phyloP scores from a whole-genome alignment of 2,888 invertebrate genomes.

The Mesoligia furuncula region DNA sequence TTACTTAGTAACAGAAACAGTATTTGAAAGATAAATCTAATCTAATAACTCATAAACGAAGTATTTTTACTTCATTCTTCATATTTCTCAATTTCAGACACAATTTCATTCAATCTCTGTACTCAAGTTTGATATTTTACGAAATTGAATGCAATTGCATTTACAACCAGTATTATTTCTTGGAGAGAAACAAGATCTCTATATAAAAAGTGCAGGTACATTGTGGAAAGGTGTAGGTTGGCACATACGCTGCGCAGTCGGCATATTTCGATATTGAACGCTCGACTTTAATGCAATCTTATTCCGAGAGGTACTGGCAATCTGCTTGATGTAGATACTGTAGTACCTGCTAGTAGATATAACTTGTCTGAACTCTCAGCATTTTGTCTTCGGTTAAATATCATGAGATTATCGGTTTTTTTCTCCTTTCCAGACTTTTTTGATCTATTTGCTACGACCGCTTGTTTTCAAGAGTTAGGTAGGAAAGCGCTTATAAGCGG shows the following conservation, averaged over 20 bases:
- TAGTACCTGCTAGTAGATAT: conserved; percentile 7
- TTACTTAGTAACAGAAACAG: conserved; percentile 2
- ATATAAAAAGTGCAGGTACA: conserved; percentile 52
- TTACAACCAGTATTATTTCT: conserved; percentile 42
- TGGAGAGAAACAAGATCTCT: conserved; percentile 38
- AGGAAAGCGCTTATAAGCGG: conserved; percentile 1
- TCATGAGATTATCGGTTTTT: conserved; percentile 16
- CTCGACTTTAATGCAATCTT: conserved; percentile 80
- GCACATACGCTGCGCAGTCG: conserved; percentile 77
- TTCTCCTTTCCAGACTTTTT: neutral
- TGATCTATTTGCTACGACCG: conserved; percentile 7
- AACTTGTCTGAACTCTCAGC: conserved; percentile 16
- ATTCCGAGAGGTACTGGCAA: conserved; percentile 74
- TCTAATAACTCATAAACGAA: conserved; percentile 18
- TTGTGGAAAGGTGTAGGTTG: conserved; percentile 68
- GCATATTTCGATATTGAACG: conserved; percentile 83
- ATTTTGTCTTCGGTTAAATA: conserved; percentile 26
- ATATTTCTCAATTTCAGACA: conserved; percentile 29
- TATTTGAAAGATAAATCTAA: conserved; percentile 16
- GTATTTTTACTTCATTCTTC: conserved; percentile 13
- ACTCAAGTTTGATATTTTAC: conserved; percentile 50
- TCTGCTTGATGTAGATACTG: conserved; percentile 69
- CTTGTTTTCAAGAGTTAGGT: conserved; percentile 4
- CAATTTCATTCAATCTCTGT: conserved; percentile 19
- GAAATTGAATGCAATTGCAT: conserved; percentile 54